Evolutionary conservation across 2,113 vertebrate species (phyloP).

Genomic region (Fulmarus glacialis): DNA sequence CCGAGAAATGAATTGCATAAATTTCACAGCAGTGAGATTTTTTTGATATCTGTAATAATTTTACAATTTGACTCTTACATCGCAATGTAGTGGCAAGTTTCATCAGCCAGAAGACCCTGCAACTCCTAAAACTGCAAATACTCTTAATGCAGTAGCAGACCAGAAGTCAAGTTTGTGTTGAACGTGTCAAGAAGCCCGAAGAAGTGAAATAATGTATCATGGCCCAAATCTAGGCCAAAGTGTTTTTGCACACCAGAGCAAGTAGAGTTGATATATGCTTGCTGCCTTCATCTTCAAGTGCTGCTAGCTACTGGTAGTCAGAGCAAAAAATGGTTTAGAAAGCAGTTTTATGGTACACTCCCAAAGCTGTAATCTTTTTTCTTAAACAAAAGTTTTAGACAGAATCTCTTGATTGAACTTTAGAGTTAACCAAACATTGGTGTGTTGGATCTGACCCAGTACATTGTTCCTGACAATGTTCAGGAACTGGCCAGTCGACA

Average conservation of each 20-base stretch:
- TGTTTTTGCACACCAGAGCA: not conserved
- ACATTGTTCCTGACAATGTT: not conserved
- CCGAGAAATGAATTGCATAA: not conserved
- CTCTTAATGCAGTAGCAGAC: not conserved
- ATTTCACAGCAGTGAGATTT: not conserved
- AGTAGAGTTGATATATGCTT: not conserved
- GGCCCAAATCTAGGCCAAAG: not conserved
- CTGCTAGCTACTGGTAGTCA: not conserved
- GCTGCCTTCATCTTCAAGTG: constrained; percentile 18
- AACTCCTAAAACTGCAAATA: not conserved
- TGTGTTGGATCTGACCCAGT: not conserved
- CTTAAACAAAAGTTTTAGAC: not conserved
- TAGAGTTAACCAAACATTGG: not conserved
- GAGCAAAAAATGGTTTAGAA: not conserved
- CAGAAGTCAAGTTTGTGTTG: not conserved
- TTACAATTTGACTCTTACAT: not conserved
- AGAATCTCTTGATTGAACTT: not conserved
- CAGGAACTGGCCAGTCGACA: not conserved
- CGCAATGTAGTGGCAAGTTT: not conserved
- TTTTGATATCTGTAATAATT: not conserved
- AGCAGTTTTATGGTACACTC: not conserved
- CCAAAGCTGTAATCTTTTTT: not conserved
- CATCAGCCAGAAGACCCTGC: not conserved
- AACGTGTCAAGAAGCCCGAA: not conserved
- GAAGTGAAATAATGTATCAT: not conserved